phyloP scores from a whole-genome alignment of 2,888 invertebrate genomes.

The Laothoe populi region DNA sequence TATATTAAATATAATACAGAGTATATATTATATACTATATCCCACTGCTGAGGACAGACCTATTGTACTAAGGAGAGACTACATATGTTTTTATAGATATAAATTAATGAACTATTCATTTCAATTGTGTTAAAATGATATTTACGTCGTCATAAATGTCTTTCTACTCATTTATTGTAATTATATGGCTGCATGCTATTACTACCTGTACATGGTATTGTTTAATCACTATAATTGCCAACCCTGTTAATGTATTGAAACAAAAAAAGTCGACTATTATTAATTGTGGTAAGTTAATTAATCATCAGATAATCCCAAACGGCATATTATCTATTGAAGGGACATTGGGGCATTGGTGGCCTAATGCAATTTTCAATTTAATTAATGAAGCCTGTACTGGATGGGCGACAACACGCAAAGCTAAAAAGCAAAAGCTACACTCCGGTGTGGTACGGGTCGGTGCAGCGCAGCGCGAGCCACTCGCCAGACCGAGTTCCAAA shows the following conservation, averaged over 20 bases:
- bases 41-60: too few species aligned
- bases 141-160: too few species aligned
- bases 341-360: constrained; percentile 7
- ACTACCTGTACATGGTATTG: background rate
- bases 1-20: too few species aligned
- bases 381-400: constrained; percentile 64
- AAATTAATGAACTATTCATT: background rate
- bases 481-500: constrained; percentile 32
- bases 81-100: background rate
- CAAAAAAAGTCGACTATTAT: background rate
- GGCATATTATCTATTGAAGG: background rate
- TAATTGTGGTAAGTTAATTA: background rate
- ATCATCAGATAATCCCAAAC: background rate
- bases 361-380: constrained; percentile 59
- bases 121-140: background rate
- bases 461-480: constrained; percentile 43
- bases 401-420: constrained; percentile 62
- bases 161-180: background rate
- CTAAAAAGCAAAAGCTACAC: constrained; percentile 35
- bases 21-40: too few species aligned
- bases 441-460: constrained; percentile 32
- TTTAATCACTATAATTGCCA: background rate
- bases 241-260: background rate
- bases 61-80: too few species aligned
- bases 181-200: background rate